phyloP scores from a whole-genome alignment of 2,888 invertebrate genomes.

The Dendrolimus pini region DNA sequence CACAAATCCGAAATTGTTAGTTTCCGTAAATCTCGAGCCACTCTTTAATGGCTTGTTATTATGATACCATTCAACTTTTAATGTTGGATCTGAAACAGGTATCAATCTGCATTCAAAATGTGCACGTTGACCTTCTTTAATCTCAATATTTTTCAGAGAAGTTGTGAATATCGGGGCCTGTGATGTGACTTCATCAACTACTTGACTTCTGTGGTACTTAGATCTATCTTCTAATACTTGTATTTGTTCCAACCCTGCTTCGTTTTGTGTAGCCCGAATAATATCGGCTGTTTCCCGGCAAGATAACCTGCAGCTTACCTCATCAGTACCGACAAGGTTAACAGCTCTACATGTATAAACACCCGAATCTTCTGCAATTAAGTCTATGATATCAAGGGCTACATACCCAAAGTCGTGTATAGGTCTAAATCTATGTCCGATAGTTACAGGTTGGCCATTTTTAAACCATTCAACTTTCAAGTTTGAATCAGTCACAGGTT shows the following conservation, averaged over 20 bases:
- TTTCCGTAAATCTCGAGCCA: constrained; percentile 96
- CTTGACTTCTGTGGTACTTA: constrained; percentile 84
- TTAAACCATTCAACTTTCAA: constrained; percentile 98
- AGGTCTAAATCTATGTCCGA: constrained; percentile 96
- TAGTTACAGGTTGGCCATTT: constrained; percentile 94
- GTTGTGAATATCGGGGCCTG: constrained; percentile 96
- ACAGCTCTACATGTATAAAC: constrained; percentile 95
- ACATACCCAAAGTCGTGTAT: constrained; percentile 99
- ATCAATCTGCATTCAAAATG: constrained; percentile 96
- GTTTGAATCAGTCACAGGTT: constrained; percentile 97
- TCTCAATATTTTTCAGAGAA: constrained; percentile 92
- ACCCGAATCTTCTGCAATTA: constrained; percentile 97
- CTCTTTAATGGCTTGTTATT: constrained; percentile 93
- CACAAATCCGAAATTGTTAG: constrained; percentile 98
- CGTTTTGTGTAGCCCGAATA: constrained; percentile 90
- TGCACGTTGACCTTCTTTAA: constrained; percentile 95
- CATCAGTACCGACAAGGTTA: constrained; percentile 92
- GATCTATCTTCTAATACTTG: constrained; percentile 92
- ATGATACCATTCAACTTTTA: constrained; percentile 97
- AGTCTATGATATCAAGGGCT: constrained; percentile 95
- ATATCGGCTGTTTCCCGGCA: constrained; percentile 89
- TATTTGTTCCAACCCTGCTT: constrained; percentile 91
- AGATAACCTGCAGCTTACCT: constrained; percentile 83
- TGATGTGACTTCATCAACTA: constrained; percentile 88
- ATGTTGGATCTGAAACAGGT: constrained; percentile 93